These are phyloP conservation scores for Myxocyprinus asiaticus DNA, from an alignment of 2,113 vertebrate genomes.

Conservation along the genomic window DNA sequence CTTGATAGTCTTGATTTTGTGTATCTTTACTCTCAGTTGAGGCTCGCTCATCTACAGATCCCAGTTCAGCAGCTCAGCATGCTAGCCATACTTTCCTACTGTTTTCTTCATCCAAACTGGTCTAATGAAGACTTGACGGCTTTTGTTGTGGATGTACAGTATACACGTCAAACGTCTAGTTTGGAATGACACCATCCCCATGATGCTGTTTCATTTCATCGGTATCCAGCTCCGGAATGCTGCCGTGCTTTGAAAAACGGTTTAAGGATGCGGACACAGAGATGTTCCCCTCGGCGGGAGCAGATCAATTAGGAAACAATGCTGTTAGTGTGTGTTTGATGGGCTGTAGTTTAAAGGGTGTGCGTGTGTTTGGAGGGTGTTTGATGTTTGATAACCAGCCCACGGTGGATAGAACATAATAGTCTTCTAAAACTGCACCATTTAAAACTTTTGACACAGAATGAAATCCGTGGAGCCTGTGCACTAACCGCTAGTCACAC, in stretches of 20 bases:
- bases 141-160: constrained; percentile 59
- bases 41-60: constrained; percentile 54
- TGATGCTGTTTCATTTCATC: neutral
- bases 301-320: neutral
- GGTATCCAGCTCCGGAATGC: constrained; percentile 59
- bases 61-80: neutral
- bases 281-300: neutral
- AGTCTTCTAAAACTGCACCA: too few relatives aligned
- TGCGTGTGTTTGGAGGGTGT: too few relatives aligned
- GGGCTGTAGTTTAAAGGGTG: too few relatives aligned
- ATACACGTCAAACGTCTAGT: constrained; percentile 43
- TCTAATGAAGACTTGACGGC: constrained; percentile 60
- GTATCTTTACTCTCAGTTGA: constrained; percentile 60
- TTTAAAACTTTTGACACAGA: too few relatives aligned
- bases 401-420: too few relatives aligned
- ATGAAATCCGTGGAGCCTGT: too few relatives aligned
- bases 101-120: constrained; percentile 42
- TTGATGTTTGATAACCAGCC: too few relatives aligned
- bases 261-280: constrained; percentile 56
- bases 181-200: neutral
- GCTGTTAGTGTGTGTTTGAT: neutral
- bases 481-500: too few relatives aligned
- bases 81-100: constrained; percentile 28
- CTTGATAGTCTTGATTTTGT: neutral
- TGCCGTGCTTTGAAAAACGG: constrained; percentile 61